A percentile compares a stretch with the other conserved stretches of the same genome.
phyloP scores from a whole-genome alignment of 1,140 invertebrate genomes.

The Chironomus tepperi region DNA sequence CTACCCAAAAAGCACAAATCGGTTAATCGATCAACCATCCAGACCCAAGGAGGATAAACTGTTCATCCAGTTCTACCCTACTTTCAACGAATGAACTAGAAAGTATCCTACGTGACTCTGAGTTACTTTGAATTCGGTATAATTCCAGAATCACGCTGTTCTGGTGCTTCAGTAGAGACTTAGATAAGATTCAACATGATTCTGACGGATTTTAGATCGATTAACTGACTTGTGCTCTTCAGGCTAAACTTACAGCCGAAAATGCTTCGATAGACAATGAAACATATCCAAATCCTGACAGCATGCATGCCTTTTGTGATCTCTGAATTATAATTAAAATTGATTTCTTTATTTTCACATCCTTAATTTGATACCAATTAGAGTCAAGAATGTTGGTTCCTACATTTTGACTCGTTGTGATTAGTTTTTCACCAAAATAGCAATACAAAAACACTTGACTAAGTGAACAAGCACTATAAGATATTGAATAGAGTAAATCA shows the following conservation, averaged over 20 bases:
- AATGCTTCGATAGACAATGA: neutral
- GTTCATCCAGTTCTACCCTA: too few species aligned
- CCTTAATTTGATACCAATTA: neutral
- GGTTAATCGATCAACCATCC: too few species aligned
- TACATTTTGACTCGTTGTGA: neutral
- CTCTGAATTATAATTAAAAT: neutral
- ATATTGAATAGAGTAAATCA: neutral
- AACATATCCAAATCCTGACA: neutral
- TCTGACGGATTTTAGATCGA: too few species aligned
- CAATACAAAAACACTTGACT: neutral
- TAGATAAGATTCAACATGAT: too few species aligned
- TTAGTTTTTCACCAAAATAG: neutral
- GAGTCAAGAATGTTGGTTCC: neutral
- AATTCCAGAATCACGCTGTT: too few species aligned
- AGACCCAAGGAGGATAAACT: too few species aligned
- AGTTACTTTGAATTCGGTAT: too few species aligned
- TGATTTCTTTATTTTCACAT: neutral
- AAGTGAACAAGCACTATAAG: neutral
- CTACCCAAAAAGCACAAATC: too few species aligned
- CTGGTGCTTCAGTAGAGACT: too few species aligned
- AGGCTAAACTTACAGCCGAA: neutral
- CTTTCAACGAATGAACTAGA: too few species aligned
- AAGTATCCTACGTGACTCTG: too few species aligned
- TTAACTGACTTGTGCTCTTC: too few species aligned
- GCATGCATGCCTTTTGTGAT: neutral